These are phyloP conservation scores for Sebastes kiyomatsui DNA, from an alignment of 2,797 vertebrate genomes.

Conservation along the genomic window DNA sequence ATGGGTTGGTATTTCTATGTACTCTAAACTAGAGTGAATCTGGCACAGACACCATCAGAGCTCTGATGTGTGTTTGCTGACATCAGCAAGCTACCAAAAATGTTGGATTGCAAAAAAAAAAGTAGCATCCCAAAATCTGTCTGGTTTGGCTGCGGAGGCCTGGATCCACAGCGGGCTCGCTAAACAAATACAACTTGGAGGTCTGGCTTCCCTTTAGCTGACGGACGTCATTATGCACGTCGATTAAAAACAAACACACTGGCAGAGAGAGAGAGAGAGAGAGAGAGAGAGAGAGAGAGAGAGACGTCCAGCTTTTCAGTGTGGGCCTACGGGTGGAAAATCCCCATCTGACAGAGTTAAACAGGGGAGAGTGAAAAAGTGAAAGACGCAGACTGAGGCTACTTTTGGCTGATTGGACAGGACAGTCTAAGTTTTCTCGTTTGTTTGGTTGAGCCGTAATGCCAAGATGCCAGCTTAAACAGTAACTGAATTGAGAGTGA, in stretches of 20 bases:
- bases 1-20: background rate
- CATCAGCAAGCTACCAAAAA: slow-evolving; percentile 26
- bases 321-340: slow-evolving; percentile 52
- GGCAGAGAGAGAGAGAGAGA: slow-evolving; percentile 17
- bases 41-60: slow-evolving; percentile 27
- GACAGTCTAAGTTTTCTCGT: background rate
- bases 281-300: slow-evolving; percentile 23
- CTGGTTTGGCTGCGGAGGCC: slow-evolving; percentile 44
- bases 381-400: background rate
- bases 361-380: slow-evolving; percentile 1
- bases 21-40: background rate
- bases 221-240: slow-evolving; percentile 60
- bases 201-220: slow-evolving; percentile 68
- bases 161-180: slow-evolving; percentile 48
- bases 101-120: slow-evolving; percentile 9
- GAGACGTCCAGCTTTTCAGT: slow-evolving; percentile 44
- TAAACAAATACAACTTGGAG: slow-evolving; percentile 70
- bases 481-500: background rate
- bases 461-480: background rate
- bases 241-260: slow-evolving; percentile 70
- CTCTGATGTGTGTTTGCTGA: slow-evolving; percentile 25
- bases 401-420: slow-evolving; percentile 17
- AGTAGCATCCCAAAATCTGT: slow-evolving; percentile 35
- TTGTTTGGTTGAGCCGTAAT: background rate
- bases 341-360: slow-evolving; percentile 33